Percentiles rank a stretch among this genome's conserved stretches.
Conservation (phyloP, 2,888 invertebrate genomes). For the Harmothoe impar region DNA sequence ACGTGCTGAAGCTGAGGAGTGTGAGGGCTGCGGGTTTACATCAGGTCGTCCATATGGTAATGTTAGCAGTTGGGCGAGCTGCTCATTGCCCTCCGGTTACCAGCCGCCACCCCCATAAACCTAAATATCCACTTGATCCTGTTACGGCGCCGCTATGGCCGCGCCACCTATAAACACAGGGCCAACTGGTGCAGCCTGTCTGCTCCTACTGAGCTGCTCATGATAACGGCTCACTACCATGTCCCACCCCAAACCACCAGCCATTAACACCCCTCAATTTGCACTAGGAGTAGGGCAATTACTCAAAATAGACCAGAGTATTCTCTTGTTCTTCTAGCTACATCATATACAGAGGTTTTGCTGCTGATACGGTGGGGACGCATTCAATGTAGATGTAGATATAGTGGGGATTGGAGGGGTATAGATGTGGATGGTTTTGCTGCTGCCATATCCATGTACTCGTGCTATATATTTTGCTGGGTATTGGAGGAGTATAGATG, state of each 20-base stretch:
- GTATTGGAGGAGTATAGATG: too few relatives aligned
- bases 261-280: neutral
- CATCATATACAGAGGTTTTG: neutral
- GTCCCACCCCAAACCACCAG: neutral
- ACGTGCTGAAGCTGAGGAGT: neutral
- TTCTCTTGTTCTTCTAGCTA: neutral
- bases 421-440: too few relatives aligned
- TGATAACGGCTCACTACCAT: neutral
- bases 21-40: neutral
- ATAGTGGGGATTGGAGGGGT: neutral
- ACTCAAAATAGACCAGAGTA: slow-evolving; percentile 24
- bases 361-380: neutral
- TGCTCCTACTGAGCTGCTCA: neutral
- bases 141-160: neutral
- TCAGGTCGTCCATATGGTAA: slow-evolving; percentile 15
- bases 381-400: neutral
- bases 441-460: too few relatives aligned
- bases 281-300: slow-evolving; percentile 13
- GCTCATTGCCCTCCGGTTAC: slow-evolving; percentile 33
- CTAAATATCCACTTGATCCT: slow-evolving; percentile 45
- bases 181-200: neutral
- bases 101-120: neutral
- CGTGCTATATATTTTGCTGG: too few relatives aligned
- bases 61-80: slow-evolving; percentile 30
- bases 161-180: neutral